phyloP scores from a whole-genome alignment of 1,140 invertebrate species.

The Lepeophtheirus salmonis region DNA sequence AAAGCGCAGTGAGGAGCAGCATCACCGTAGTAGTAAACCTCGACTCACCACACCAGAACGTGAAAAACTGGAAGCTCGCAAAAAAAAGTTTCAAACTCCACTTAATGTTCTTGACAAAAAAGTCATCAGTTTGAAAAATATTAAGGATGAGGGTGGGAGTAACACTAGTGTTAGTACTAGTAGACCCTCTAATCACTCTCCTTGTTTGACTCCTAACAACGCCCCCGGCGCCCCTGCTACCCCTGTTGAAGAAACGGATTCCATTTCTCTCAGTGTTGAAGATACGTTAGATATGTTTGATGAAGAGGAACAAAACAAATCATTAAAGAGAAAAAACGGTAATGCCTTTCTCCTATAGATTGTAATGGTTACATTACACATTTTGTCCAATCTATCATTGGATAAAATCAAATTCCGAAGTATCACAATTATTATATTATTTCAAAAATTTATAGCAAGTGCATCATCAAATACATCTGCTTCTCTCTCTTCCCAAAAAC shows the following conservation, averaged over 20 bases:
- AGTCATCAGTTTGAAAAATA: background rate
- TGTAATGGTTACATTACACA: too few relatives aligned
- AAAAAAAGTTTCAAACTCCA: slow-evolving; percentile 1
- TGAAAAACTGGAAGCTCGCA: slow-evolving; percentile 3
- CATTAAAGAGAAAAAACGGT: too few relatives aligned
- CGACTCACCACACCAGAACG: slow-evolving; percentile 9
- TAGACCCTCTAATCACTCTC: too few relatives aligned
- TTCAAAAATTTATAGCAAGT: background rate
- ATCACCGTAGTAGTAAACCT: background rate
- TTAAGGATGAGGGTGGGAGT: background rate
- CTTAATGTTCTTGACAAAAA: background rate
- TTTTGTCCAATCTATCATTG: too few relatives aligned
- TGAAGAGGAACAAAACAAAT: slow-evolving; percentile 2
- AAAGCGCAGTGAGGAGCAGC: background rate
- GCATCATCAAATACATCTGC: background rate
- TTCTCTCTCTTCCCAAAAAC: background rate
- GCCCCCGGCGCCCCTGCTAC: background rate
- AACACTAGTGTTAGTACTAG: too few relatives aligned
- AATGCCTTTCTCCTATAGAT: too few relatives aligned
- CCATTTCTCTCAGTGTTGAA: slow-evolving; percentile 9
- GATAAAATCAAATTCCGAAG: too few relatives aligned
- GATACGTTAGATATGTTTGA: slow-evolving; percentile 15
- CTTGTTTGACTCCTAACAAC: background rate
- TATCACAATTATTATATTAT: too few relatives aligned
- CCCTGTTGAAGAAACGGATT: background rate